A percentile compares a stretch with the other conserved stretches of the same genome.
phyloP scores from a whole-genome alignment of 2,888 invertebrate species.

The Melieria omissa region DNA sequence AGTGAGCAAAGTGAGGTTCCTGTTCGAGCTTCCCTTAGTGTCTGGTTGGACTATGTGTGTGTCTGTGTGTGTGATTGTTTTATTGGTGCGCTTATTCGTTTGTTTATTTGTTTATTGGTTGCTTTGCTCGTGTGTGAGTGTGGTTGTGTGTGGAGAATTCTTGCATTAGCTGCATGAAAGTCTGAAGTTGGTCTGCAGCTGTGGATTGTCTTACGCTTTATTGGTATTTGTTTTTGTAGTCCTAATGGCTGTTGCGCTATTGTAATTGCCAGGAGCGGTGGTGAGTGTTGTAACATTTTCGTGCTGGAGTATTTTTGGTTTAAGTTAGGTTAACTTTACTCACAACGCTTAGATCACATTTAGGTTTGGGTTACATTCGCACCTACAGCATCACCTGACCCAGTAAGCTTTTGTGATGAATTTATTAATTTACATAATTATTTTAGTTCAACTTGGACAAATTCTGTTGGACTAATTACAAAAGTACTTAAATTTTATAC shows the following conservation, averaged over 20 bases:
- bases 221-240: slow-evolving; percentile 33
- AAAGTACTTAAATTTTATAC: too few species aligned
- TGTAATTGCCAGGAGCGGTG: slow-evolving; percentile 31
- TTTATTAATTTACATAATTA: too few species aligned
- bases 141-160: not conserved
- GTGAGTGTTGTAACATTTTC: not conserved
- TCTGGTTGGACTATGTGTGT: too few species aligned
- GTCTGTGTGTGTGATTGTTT: slow-evolving; percentile 30
- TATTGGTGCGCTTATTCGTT: slow-evolving; percentile 5
- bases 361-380: too few species aligned
- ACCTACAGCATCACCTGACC: too few species aligned
- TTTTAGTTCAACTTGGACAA: too few species aligned
- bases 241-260: slow-evolving; percentile 26
- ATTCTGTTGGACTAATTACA: too few species aligned
- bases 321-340: too few species aligned
- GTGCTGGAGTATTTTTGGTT: too few species aligned
- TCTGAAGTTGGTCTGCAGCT: slow-evolving; percentile 30
- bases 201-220: slow-evolving; percentile 32
- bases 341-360: too few species aligned
- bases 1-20: slow-evolving; percentile 43
- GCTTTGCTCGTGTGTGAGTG: not conserved
- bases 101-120: slow-evolving; percentile 8
- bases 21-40: too few species aligned
- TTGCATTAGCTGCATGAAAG: slow-evolving; percentile 33
- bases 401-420: too few species aligned